A percentile compares a stretch with the other conserved stretches of the same genome.
These are phyloP conservation scores for Dendronephthya gigantea DNA, from an alignment of 64 coral and sea anemone species.

Conservation along the genomic window DNA sequence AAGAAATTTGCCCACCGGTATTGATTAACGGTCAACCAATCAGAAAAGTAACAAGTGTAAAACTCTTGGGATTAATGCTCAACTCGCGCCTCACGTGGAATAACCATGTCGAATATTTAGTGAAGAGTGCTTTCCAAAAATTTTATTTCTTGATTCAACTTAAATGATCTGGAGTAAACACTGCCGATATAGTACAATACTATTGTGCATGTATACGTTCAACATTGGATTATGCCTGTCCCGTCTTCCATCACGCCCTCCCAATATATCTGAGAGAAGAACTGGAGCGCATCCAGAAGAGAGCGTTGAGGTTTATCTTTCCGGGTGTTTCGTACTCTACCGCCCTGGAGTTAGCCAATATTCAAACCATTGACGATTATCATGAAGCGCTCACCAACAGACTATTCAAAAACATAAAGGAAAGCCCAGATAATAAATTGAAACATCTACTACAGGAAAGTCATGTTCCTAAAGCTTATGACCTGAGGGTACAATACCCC, in stretches of 20 bases:
- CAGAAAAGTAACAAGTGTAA: not conserved
- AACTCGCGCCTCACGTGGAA: constrained; percentile 23
- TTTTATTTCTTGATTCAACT: constrained; percentile 26
- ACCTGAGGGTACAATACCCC: not conserved
- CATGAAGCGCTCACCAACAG: no score
- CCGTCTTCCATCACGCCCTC: constrained; percentile 21
- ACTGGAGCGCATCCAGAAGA: not conserved
- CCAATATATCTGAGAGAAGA: constrained; percentile 16
- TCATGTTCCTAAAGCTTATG: no score
- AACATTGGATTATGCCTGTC: constrained; percentile 14
- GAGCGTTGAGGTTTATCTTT: constrained; percentile 8
- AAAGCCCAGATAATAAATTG: no score
- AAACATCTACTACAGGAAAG: no score
- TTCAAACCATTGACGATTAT: no score
- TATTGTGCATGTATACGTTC: not conserved
- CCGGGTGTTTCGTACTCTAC: not conserved
- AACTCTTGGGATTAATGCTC: constrained; percentile 13
- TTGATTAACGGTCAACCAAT: not conserved
- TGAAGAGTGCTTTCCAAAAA: constrained; percentile 18
- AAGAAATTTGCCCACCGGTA: not conserved
- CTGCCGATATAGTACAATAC: constrained; percentile 15
- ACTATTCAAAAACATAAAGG: no score
- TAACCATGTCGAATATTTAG: constrained; percentile 23
- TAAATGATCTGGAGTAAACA: not conserved
- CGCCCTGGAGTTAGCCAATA: no score